Percentiles rank a stretch among this genome's conserved stretches.
Evolutionary conservation across 2,797 vertebrate genomes (phyloP).

Genomic region (Varecia variegata): DNA sequence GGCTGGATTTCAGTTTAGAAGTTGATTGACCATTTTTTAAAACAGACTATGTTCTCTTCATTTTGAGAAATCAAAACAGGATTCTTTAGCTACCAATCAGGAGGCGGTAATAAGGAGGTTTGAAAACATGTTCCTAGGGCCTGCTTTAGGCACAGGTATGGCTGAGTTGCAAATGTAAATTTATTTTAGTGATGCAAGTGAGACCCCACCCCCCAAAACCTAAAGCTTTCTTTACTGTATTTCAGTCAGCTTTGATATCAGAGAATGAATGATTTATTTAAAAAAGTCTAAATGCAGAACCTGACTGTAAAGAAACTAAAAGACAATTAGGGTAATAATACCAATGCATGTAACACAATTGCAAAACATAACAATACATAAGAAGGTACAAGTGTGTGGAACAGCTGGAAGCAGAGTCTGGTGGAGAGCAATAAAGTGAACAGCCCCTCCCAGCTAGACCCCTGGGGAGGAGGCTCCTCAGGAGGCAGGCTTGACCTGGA

Average conservation of each 20-base stretch:
- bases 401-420: not conserved
- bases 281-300: not conserved
- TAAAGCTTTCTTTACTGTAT: not conserved
- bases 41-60: not conserved
- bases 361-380: not conserved
- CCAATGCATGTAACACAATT: not conserved
- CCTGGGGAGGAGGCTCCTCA: not conserved
- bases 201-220: not conserved
- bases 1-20: not conserved
- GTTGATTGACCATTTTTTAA: not conserved
- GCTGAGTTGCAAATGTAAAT: not conserved
- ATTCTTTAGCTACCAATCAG: not conserved
- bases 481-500: not conserved
- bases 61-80: not conserved
- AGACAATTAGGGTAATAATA: not conserved
- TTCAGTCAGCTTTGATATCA: not conserved
- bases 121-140: not conserved
- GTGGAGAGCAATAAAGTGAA: not conserved
- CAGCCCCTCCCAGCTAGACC: rapidly evolving
- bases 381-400: not conserved
- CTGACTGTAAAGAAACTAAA: not conserved
- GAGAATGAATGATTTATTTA: not conserved
- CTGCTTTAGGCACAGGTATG: not conserved
- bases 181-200: not conserved
- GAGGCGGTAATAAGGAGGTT: not conserved